Percentiles rank a stretch among this genome's conserved stretches.
phyloP scores from a whole-genome alignment of 2,888 invertebrate species.

The Galerucella calmariensis region DNA sequence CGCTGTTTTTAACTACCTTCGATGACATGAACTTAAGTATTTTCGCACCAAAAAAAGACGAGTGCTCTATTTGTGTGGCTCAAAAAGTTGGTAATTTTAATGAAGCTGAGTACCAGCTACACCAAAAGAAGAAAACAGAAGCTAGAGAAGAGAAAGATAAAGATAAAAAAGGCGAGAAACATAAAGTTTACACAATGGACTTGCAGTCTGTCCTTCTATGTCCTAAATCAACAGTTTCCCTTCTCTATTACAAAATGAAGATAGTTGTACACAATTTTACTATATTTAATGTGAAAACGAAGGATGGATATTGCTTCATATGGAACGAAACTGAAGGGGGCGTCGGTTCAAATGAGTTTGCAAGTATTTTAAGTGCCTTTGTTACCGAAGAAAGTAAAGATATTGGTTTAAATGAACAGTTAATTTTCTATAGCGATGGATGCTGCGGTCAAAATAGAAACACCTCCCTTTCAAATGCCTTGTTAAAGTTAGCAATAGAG shows the following conservation, averaged over 20 bases:
- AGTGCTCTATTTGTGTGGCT: not conserved
- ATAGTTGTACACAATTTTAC: constrained; percentile 29
- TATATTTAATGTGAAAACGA: constrained; percentile 36
- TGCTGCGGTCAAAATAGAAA: no score
- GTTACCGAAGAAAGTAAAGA: no score
- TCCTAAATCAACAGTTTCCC: constrained; percentile 31
- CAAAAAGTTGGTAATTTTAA: not conserved
- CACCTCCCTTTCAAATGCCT: no score
- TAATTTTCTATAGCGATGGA: no score
- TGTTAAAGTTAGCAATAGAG: no score
- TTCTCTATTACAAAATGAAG: constrained; percentile 29
- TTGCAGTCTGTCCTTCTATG: constrained; percentile 19
- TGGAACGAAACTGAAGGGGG: constrained; percentile 30
- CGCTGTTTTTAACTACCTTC: constrained; percentile 26
- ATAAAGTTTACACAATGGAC: constrained; percentile 30
- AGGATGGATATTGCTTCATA: constrained; percentile 26
- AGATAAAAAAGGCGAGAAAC: constrained; percentile 18
- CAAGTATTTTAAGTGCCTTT: constrained; percentile 24
- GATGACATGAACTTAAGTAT: constrained; percentile 25
- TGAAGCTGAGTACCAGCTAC: constrained; percentile 23
- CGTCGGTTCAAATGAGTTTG: constrained; percentile 23
- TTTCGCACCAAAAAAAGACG: constrained; percentile 32
- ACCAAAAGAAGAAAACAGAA: constrained; percentile 29
- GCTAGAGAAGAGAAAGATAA: constrained; percentile 29
- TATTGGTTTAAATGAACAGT: no score